phyloP scores from a whole-genome alignment of 2,113 vertebrate species.

The Heloderma charlesbogerti region DNA sequence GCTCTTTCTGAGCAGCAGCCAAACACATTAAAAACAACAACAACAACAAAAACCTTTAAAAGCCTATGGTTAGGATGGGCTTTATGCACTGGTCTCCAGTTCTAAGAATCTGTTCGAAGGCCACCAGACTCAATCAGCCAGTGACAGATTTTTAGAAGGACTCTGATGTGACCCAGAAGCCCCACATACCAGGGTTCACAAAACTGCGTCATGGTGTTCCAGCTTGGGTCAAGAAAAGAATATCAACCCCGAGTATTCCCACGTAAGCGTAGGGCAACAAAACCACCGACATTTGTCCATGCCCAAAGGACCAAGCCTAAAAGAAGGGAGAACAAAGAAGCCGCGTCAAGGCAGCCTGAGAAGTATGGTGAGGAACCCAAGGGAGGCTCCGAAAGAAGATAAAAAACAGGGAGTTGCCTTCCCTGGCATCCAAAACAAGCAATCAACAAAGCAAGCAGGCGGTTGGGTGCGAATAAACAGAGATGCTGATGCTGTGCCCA shows the following conservation, averaged over 20 bases:
- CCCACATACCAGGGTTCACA: not conserved
- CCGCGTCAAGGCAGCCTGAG: not conserved
- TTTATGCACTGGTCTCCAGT: conserved; percentile 18
- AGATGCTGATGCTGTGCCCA: not conserved
- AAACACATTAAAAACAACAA: not conserved
- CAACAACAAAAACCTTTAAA: not conserved
- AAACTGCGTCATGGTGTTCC: not conserved
- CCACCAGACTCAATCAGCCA: fast-evolving
- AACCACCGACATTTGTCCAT: not conserved
- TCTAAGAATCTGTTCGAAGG: not conserved
- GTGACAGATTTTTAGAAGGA: not conserved
- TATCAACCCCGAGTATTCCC: conserved; percentile 16
- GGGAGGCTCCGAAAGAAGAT: not conserved
- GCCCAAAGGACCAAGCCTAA: not conserved
- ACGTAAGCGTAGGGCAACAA: conserved; percentile 15
- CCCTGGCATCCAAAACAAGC: not conserved
- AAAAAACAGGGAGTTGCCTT: not conserved
- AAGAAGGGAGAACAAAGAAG: not conserved
- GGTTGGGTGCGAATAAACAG: not conserved
- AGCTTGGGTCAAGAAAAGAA: conserved; percentile 12
- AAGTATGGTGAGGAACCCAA: not conserved
- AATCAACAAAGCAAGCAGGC: not conserved
- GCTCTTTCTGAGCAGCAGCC: not conserved
- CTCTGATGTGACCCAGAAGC: not conserved
- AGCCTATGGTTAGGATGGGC: not conserved